Evolutionary conservation across 2,113 vertebrate genomes (phyloP).

Genomic region (Okapia johnstoni): DNA sequence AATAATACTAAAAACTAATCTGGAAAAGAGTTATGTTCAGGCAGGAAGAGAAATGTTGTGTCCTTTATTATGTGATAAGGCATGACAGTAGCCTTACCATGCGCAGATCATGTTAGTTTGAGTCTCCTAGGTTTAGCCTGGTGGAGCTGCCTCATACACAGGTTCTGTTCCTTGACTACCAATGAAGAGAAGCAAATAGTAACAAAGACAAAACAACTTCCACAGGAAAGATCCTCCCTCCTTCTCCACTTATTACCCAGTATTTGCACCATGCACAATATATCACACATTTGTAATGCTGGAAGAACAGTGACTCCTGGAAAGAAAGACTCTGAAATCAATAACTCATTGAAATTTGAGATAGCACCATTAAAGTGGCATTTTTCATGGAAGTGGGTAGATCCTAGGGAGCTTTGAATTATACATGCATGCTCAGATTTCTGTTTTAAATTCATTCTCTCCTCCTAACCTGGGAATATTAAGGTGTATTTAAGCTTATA

Average conservation of each 20-base stretch:
- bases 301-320: background rate
- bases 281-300: background rate
- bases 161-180: background rate
- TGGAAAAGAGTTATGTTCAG: background rate
- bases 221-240: background rate
- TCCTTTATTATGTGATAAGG: background rate
- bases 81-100: background rate
- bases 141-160: background rate
- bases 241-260: background rate
- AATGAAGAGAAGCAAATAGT: background rate
- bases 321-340: background rate
- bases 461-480: background rate
- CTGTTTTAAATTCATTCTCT: background rate
- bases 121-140: background rate
- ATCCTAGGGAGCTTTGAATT: background rate
- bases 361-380: background rate
- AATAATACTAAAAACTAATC: background rate
- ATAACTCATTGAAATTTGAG: background rate
- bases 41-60: background rate
- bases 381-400: background rate
- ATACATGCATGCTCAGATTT: background rate
- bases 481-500: background rate
- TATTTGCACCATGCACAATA: background rate
- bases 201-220: background rate
- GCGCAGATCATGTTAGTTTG: background rate